Percentiles rank a stretch among this genome's conserved stretches.
phyloP scores from a whole-genome alignment of 1,140 invertebrate genomes.

The Leptonema lineaticorne region DNA sequence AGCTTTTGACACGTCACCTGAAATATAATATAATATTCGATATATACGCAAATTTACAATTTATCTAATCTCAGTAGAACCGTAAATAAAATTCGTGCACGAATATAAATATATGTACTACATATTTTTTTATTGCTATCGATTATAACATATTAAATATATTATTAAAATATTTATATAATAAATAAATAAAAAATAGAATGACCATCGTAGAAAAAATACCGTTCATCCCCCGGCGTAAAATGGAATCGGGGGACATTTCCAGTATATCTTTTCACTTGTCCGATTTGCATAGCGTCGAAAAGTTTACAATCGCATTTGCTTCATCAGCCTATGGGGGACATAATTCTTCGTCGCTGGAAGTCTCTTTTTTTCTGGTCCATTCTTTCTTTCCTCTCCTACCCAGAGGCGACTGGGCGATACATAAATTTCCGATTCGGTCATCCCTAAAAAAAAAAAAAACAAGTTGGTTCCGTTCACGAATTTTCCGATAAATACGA shows the following conservation, averaged over 20 bases:
- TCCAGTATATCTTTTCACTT: slow-evolving; percentile 38
- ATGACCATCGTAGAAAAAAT: too few species aligned
- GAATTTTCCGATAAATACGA: slow-evolving; percentile 14
- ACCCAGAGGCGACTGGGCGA: slow-evolving; percentile 33
- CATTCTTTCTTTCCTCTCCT: slow-evolving; percentile 1
- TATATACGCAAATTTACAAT: too few species aligned
- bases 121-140: too few species aligned
- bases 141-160: too few species aligned
- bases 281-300: slow-evolving; percentile 56
- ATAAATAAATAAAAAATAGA: neutral
- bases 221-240: too few species aligned
- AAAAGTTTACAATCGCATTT: slow-evolving; percentile 59
- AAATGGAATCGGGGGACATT: neutral
- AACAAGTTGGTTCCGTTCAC: slow-evolving; percentile 36
- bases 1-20: slow-evolving; percentile 16
- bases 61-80: too few species aligned
- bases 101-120: too few species aligned
- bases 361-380: neutral
- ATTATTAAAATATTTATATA: neutral
- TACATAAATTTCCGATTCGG: slow-evolving; percentile 42
- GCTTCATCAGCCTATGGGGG: slow-evolving; percentile 52
- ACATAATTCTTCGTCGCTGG: slow-evolving; percentile 28
- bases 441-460: slow-evolving; percentile 42
- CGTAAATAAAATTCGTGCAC: too few species aligned
- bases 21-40: neutral